These are phyloP conservation scores for Heteractis magnifica DNA, from an alignment of 92 coral and sea anemone species.

Conservation along the genomic window DNA sequence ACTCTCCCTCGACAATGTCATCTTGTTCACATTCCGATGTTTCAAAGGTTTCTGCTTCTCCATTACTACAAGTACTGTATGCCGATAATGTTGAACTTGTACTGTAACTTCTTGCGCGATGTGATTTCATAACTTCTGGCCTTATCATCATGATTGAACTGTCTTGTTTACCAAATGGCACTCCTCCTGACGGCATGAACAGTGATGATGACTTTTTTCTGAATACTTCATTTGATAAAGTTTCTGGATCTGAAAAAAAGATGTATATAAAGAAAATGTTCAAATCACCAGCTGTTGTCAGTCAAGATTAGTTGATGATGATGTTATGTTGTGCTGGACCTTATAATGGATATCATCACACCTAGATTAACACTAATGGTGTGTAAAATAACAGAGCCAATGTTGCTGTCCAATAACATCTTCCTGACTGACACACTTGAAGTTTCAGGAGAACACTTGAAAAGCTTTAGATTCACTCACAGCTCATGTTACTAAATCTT, in stretches of 20 bases:
- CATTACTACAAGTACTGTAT: constrained; percentile 62
- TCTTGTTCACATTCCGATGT: constrained; percentile 39
- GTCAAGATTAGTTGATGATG: no score
- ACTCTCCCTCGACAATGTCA: constrained; percentile 56
- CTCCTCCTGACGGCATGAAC: not conserved
- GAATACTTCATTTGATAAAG: constrained; percentile 11
- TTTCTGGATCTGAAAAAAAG: constrained; percentile 34
- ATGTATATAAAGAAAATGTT: no score
- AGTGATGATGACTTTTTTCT: constrained; percentile 41
- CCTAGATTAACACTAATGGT: no score
- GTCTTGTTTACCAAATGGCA: not conserved
- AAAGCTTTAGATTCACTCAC: no score
- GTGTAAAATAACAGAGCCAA: no score
- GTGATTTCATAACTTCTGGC: not conserved
- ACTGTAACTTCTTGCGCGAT: constrained; percentile 11
- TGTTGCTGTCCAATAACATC: no score
- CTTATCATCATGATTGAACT: not conserved
- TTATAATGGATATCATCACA: no score
- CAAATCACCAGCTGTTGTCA: no score
- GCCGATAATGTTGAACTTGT: constrained; percentile 57
- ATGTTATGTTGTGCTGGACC: no score
- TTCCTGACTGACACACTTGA: no score
- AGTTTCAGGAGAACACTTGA: no score
- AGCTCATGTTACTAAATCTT: no score
- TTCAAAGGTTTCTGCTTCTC: constrained; percentile 55